Evolutionary conservation across 2,888 invertebrate species (phyloP), one percentile per base, ranked within the genome.

Genomic region (Zelleria hepariella): DNA sequence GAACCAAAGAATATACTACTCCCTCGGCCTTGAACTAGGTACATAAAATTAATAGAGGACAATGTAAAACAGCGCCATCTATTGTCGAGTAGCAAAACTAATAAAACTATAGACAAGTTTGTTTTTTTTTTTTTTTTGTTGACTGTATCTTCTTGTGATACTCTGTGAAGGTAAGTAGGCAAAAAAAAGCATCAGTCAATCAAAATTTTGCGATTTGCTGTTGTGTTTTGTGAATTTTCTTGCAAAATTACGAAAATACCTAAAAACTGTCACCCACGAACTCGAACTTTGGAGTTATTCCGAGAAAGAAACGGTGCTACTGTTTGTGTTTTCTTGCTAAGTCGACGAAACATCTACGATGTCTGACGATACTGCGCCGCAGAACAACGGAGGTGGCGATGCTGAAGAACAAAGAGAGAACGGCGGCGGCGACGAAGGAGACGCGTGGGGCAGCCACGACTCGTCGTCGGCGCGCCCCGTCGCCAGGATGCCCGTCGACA

Each of bases 401-500:
- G 78, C 74, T 64, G 77, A 75, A 65, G 87, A 86, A 86, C 87
- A 88, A 88, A 88, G 86, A 68, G 69, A 77, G 23, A 86, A 87
- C 72, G 82, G 76, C 60, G 82, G 82, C 60, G 59, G 57, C n/a
- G 89, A 89, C 70, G 84, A 84, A 72, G 77, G 80, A 64, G 89
- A 88, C 70, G 89, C 89, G 64, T 80, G 80, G 78, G 88, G 86
- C 59, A 86, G 83, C 65, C 80, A 79, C 61, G 78, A 87, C 42
- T 73, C 79, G 32, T 78, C 82, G 10, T 74, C 75, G 63, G 65
- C 78, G 71, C 76, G 80, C 68, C 73, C 83, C 75, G 62, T 91
- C 83, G 68, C 87, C 1, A 78, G 75, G 54, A 93, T 93, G 93
- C 91, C 93, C 7, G 90, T 91, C 0, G 91, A 91, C 59, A 91